Conservation (phyloP, 1,140 invertebrate genomes). For the silkworm (Bombyx mori) region ASM3026992v2 NC_085107.1:18070001-18070500, state of each 20-base stretch:
- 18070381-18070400: conserved; percentile 55
- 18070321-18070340: conserved; percentile 58
- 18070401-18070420: conserved; percentile 56
- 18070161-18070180: conserved; percentile 41
- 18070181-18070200: conserved; percentile 33
- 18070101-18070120: conserved; percentile 22
- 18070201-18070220: conserved; percentile 34
- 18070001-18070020: conserved; percentile 25
- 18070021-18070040: conserved; percentile 53
- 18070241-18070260: conserved; percentile 53
- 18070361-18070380: conserved; percentile 51
- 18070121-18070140: conserved; percentile 34
- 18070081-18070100: conserved; percentile 35
- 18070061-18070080: conserved; percentile 37
- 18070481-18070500: conserved; percentile 53
- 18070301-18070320: conserved; percentile 53
- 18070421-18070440: conserved; percentile 49
- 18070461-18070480: conserved; percentile 49
- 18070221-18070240: conserved; percentile 38
- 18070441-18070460: conserved; percentile 45
- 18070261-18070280: conserved; percentile 55
- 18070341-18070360: conserved; percentile 47
- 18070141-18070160: conserved; percentile 41
- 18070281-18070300: conserved; percentile 56
- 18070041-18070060: conserved; percentile 45